Evolutionary conservation across 2,888 invertebrate species (phyloP).

Genomic region (Priapulus caudatus): DNA sequence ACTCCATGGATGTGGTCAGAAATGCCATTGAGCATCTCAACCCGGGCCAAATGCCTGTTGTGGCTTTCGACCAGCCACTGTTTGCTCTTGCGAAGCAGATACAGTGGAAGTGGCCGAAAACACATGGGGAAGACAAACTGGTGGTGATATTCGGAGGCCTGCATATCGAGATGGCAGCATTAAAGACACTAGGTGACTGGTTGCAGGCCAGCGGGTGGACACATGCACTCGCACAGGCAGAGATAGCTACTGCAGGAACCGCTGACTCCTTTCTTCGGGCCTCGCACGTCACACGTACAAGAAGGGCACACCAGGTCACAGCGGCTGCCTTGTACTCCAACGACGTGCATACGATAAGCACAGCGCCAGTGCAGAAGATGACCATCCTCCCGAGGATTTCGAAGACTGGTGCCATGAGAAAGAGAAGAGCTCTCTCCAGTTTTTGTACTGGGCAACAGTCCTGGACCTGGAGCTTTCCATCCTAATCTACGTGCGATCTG

Average conservation of each 20-base stretch:
- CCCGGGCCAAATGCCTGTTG: constrained; percentile 24
- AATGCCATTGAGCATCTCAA: constrained; percentile 19
- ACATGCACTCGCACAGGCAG: constrained; percentile 19
- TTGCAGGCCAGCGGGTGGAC: constrained; percentile 27
- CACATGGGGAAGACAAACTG: constrained; percentile 24
- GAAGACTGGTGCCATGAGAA: too few relatives aligned
- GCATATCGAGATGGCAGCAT: constrained; percentile 27
- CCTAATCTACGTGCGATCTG: too few relatives aligned
- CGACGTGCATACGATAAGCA: too few relatives aligned
- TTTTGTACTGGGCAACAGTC: too few relatives aligned
- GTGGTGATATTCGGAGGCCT: constrained; percentile 29
- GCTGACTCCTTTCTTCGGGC: too few relatives aligned
- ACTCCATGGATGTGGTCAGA: constrained; percentile 20
- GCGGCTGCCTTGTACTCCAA: constrained; percentile 17
- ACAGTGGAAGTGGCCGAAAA: constrained; percentile 27
- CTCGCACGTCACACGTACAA: too few relatives aligned
- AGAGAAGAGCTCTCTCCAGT: too few relatives aligned
- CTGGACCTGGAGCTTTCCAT: too few relatives aligned
- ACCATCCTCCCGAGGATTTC: too few relatives aligned
- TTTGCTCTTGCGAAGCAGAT: constrained; percentile 26
- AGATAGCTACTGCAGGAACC: constrained; percentile 22
- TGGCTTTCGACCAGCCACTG: constrained; percentile 25
- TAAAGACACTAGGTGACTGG: constrained; percentile 23
- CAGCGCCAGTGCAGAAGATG: too few relatives aligned
- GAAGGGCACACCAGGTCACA: constrained; percentile 26